These are phyloP conservation scores for Sander lucioperca DNA, from an alignment of 2,113 vertebrate genomes.

Conservation along the genomic window DNA sequence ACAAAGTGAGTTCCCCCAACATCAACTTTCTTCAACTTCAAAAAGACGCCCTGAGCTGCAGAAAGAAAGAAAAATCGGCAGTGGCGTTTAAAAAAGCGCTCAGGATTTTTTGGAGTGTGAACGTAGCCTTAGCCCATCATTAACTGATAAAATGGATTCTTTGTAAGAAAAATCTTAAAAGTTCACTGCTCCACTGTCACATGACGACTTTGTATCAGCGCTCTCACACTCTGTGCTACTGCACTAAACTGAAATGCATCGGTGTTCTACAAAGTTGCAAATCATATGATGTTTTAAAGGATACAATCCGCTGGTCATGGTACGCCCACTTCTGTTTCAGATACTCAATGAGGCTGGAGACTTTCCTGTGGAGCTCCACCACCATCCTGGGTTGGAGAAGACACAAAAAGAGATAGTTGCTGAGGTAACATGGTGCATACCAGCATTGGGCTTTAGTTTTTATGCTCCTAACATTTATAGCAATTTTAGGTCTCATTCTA, in stretches of 20 bases:
- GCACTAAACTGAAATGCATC: not conserved
- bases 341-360: conserved; percentile 98
- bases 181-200: not conserved
- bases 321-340: conserved; percentile 97
- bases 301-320: conserved; percentile 96
- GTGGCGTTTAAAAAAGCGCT: too few relatives aligned
- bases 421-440: not conserved
- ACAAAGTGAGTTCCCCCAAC: too few relatives aligned
- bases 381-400: conserved; percentile 89
- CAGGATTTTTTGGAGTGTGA: too few relatives aligned
- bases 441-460: not conserved
- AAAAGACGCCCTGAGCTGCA: too few relatives aligned
- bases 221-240: not conserved
- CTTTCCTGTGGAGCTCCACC: conserved; percentile 96
- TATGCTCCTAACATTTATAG: not conserved
- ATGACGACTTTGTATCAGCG: not conserved
- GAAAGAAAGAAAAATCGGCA: too few relatives aligned
- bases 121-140: not conserved
- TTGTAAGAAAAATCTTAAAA: not conserved
- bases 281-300: conserved; percentile 75
- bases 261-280: not conserved
- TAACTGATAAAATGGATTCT: not conserved
- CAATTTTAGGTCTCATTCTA: not conserved
- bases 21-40: too few relatives aligned
- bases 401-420: conserved; percentile 3